phyloP scores from a whole-genome alignment of 2,797 vertebrate species.

The Knipowitschia caucasica region DNA sequence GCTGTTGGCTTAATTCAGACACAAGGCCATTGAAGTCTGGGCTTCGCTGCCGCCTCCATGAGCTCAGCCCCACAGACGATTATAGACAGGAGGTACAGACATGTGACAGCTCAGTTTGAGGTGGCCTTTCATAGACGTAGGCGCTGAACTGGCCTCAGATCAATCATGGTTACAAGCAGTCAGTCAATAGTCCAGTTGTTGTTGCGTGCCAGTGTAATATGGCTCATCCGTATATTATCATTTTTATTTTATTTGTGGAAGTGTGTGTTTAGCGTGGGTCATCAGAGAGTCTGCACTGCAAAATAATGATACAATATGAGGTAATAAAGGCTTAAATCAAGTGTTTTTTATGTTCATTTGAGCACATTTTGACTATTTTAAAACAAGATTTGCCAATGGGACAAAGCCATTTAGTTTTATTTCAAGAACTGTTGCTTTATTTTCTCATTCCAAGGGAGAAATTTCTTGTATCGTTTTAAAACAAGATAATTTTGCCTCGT shows the following conservation, averaged over 20 bases:
- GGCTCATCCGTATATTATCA: neutral
- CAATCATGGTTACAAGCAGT: constrained; percentile 5
- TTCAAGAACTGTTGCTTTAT: too few species aligned
- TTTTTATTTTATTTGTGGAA: neutral
- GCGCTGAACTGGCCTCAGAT: constrained; percentile 12
- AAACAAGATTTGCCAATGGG: too few species aligned
- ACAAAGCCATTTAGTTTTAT: too few species aligned
- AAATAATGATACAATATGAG: too few species aligned
- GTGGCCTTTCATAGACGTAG: constrained; percentile 7
- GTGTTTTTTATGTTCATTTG: too few species aligned
- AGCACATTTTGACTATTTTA: too few species aligned
- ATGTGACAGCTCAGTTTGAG: constrained; percentile 16
- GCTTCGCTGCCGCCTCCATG: constrained; percentile 28
- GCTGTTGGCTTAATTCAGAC: constrained; percentile 49
- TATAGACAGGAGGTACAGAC: constrained; percentile 16
- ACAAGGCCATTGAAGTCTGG: constrained; percentile 62
- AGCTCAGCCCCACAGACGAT: constrained; percentile 26
- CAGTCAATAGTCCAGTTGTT: neutral
- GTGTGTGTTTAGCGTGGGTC: too few species aligned
- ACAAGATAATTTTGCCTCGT: too few species aligned
- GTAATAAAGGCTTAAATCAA: too few species aligned
- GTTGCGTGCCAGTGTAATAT: neutral
- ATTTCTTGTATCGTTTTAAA: too few species aligned
- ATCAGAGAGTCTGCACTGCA: too few species aligned
- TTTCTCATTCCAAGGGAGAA: too few species aligned